Conservation (phyloP, 2,113 vertebrate species). For the Megalops atlanticus region DNA sequence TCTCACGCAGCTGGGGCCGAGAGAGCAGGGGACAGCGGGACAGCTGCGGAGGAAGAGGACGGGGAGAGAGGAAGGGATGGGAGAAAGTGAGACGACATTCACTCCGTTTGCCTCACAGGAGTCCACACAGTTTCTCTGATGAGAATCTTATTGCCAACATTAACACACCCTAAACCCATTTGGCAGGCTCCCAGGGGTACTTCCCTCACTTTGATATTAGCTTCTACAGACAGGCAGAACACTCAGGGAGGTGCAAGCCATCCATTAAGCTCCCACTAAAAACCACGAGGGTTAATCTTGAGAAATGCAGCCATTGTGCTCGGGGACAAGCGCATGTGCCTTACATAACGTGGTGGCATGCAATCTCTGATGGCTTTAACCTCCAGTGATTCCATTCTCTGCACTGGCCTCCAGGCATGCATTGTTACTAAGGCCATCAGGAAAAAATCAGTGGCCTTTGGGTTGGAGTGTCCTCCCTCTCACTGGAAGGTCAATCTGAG, state of each 20-base stretch:
- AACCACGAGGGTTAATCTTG: no score
- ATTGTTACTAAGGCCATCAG: not conserved
- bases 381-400: not conserved
- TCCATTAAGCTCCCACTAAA: not conserved
- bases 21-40: constrained; percentile 5
- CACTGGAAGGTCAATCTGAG: no score
- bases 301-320: not conserved
- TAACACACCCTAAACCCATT: not conserved
- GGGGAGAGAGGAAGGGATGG: not conserved
- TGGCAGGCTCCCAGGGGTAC: not conserved
- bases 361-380: not conserved
- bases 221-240: not conserved
- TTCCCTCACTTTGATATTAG: not conserved
- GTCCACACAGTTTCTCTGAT: not conserved
- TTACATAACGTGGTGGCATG: not conserved
- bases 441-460: no score
- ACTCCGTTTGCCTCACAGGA: not conserved
- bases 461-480: no score
- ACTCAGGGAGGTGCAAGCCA: not conserved
- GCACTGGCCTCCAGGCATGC: not conserved
- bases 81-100: not conserved
- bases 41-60: constrained; percentile 32
- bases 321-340: not conserved
- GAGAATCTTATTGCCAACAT: not conserved
- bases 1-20: constrained; percentile 57